phyloP scores from a whole-genome alignment of 1,140 invertebrate species.

The Heliothis subflexa region DNA sequence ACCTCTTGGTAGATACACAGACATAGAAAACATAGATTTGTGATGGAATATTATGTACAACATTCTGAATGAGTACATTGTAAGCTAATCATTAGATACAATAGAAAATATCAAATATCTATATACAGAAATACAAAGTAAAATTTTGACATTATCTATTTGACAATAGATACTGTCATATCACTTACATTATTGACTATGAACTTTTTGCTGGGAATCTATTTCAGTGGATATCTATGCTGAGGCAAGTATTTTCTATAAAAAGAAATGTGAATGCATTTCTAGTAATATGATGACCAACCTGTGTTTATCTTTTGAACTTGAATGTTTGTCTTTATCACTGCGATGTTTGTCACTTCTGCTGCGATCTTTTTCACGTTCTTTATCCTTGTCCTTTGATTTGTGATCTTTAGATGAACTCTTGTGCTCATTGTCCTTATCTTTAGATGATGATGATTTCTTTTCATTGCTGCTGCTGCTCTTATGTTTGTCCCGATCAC shows the following conservation, averaged over 20 bases:
- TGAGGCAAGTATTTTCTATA: not conserved
- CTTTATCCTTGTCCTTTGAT: constrained; percentile 85
- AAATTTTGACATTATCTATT: not conserved
- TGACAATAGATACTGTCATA: not conserved
- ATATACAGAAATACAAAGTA: not conserved
- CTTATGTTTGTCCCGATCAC: constrained; percentile 57
- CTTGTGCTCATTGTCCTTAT: constrained; percentile 82
- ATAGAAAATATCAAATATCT: not conserved
- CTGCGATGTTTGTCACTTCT: constrained; percentile 77
- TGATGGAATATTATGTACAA: too few relatives aligned
- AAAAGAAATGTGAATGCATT: not conserved
- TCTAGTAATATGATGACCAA: constrained; percentile 40
- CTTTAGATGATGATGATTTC: constrained; percentile 85
- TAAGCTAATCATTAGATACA: too few relatives aligned
- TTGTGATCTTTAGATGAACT: constrained; percentile 67
- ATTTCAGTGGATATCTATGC: not conserved
- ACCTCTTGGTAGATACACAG: too few relatives aligned
- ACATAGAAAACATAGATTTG: too few relatives aligned
- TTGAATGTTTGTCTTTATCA: constrained; percentile 87
- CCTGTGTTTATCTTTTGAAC: constrained; percentile 82
- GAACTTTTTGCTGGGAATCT: not conserved
- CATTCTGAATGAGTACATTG: too few relatives aligned
- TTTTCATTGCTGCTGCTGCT: constrained; percentile 82
- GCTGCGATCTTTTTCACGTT: constrained; percentile 76
- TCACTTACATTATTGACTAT: not conserved